These are phyloP conservation scores for Sigmodon hispidus DNA, from an alignment of 2,113 vertebrate species.

Conservation along the genomic window DNA sequence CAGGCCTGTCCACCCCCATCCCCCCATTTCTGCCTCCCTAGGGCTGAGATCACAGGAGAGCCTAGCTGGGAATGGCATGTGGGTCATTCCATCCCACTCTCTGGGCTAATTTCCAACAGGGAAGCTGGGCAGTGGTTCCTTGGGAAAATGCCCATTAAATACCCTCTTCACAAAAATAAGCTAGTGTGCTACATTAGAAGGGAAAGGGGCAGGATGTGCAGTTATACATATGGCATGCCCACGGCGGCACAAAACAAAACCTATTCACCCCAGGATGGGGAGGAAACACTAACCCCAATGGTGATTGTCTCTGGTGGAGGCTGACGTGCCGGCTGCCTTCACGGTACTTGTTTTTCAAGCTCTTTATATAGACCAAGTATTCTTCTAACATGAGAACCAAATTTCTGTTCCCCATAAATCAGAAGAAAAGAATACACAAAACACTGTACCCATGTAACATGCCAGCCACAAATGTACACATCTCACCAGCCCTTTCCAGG, in stretches of 20 bases:
- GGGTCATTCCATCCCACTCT: not conserved
- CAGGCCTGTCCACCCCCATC: too few relatives aligned
- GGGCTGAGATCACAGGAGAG: not conserved
- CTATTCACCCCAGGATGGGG: slow-evolving; percentile 1
- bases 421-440: not conserved
- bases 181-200: not conserved
- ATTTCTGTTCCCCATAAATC: not conserved
- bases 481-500: not conserved
- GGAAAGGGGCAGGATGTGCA: slow-evolving; percentile 50
- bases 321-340: not conserved
- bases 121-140: not conserved
- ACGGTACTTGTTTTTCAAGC: not conserved
- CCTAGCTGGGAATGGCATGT: not conserved
- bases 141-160: not conserved
- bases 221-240: not conserved
- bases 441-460: not conserved
- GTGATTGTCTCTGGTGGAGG: not conserved
- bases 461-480: accelerated
- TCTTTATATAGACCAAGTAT: not conserved
- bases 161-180: not conserved
- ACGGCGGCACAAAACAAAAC: not conserved
- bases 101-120: not conserved
- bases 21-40: not conserved
- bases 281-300: slow-evolving; percentile 14
- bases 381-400: not conserved